Percentiles rank a stretch among this genome's conserved stretches.
phyloP scores from a whole-genome alignment of 2,113 vertebrate genomes.

The Centropus bengalensis region DNA sequence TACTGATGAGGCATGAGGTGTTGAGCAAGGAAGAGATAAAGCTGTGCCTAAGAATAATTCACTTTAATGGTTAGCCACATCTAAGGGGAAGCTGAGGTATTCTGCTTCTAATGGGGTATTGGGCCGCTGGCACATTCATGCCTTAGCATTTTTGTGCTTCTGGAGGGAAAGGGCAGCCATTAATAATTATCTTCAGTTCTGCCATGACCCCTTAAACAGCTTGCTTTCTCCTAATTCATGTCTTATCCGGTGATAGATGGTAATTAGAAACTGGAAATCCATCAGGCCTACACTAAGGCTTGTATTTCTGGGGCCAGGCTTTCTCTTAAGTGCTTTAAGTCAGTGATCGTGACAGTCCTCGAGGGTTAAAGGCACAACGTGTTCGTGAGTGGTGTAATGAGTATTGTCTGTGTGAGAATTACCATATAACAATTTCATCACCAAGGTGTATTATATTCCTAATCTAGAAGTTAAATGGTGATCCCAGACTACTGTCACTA shows the following conservation, averaged over 20 bases:
- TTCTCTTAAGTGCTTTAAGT: conserved; percentile 28
- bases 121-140: not conserved
- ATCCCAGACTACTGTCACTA: not conserved
- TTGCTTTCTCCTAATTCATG: not conserved
- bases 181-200: conserved; percentile 4
- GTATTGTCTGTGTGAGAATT: not conserved
- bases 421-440: not conserved
- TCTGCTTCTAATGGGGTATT: not conserved
- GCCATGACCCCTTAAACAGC: not conserved
- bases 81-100: not conserved
- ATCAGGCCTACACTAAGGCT: not conserved
- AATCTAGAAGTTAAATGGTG: not conserved
- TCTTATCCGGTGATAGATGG: not conserved
- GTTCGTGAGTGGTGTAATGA: not conserved
- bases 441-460: not conserved
- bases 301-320: not conserved
- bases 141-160: not conserved
- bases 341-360: not conserved
- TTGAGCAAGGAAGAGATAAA: not conserved
- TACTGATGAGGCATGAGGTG: not conserved
- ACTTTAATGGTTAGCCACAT: not conserved
- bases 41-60: not conserved
- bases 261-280: not conserved
- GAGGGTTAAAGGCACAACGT: not conserved
- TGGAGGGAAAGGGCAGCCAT: not conserved